Evolutionary conservation across 92 coral and sea anemone genomes (phyloP), one percentile per base, ranked within the genome.

Genomic region (Zoanthus sociatus): DNA sequence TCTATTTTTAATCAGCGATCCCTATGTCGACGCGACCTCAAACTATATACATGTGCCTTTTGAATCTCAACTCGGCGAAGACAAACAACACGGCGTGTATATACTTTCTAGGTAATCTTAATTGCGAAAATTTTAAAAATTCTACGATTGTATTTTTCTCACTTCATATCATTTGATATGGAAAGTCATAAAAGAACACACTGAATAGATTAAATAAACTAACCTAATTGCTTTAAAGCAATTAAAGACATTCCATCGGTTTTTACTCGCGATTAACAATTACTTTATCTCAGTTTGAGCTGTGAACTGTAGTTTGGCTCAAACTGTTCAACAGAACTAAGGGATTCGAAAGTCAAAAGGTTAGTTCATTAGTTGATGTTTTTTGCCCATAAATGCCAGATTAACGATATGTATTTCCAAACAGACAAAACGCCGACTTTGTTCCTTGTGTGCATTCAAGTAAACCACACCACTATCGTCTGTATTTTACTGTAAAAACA

Each of bases 201-300:
- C 47, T 32, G 18, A 75, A 45, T 13, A 20, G 32, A 75, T 75
- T 75, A 75, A 75, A 9, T 75, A 74, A 74, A 74, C 78, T 74
- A 30, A 46, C 54, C 31, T 75, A 75, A 75, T 75, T 75, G 61
- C 78, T 21, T 75, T 47, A n/a, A 75, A 75, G 37, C 78, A 75
- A 75, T 75, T 46, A 75, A 75, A 75, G 54, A 48, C 78, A 75
- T 75, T 75, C 78, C 78, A 47, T 31, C 6, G 78, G 47, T 75
- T 75, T 75, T 46, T 31, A n/a, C 55, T 8, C 13, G 26, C 78
- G 78, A 46, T 75, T 75, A 75, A 58, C 32, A 18, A 17, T 20
- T 11, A 18, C n/a, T 71, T 37, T 71, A 32, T 16, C 17, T 20
- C 76, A 71, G 46, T 71, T 13, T 15, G 45, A 31, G 76, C 76